phyloP scores from a whole-genome alignment of 2,113 vertebrate species.

The Herpetotheres cachinnans region DNA sequence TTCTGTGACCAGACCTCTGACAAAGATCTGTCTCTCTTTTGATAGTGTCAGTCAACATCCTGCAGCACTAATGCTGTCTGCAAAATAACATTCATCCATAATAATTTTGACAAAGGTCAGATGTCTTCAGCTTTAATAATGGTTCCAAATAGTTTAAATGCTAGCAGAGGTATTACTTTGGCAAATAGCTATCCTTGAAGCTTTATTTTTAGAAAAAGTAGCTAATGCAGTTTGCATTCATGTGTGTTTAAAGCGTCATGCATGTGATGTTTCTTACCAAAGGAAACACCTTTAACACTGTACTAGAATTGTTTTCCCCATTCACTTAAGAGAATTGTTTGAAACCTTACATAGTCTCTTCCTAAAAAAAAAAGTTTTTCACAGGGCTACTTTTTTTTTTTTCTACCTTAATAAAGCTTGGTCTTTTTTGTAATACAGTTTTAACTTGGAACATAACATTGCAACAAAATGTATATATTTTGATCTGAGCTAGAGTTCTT shows the following conservation, averaged over 20 bases:
- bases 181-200: neutral
- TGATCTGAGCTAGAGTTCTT: neutral
- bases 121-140: neutral
- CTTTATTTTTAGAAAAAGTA: neutral
- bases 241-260: accelerated
- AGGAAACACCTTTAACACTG: neutral
- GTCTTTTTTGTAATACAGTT: neutral
- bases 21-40: neutral
- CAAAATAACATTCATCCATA: neutral
- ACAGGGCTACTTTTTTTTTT: too few species aligned
- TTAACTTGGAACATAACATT: neutral
- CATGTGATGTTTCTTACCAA: accelerated
- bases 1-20: neutral
- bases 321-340: neutral
- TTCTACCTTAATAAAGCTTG: neutral
- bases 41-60: neutral
- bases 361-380: neutral
- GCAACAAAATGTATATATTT: neutral
- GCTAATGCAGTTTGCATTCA: neutral
- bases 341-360: neutral
- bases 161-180: neutral
- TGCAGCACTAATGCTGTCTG: neutral
- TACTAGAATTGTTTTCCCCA: neutral
- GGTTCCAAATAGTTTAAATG: neutral
- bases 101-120: neutral